Base-by-base conservation (phyloP, 2,888 invertebrate genomes). In the Crepidodera aurea region DNA sequence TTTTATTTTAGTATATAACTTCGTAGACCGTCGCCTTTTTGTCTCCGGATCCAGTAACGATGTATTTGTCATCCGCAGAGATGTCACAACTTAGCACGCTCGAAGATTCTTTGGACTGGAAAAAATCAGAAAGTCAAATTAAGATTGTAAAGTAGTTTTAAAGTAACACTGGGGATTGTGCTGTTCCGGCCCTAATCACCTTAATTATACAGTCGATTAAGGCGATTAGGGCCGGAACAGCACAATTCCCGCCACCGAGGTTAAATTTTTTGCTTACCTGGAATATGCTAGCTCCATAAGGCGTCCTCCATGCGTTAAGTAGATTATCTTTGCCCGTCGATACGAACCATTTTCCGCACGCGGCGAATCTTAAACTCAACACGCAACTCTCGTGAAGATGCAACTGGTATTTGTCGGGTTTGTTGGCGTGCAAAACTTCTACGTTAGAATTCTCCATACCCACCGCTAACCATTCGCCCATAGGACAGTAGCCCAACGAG, bases 381-480 rank as follows among this genome's bases (percentile, higher is more conserved):
- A 99, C 98, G 82, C 98, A 98, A 72, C 94, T 94, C 82, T 98
- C 98, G 84, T 98, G 98, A 73, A 97, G 85, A 79, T 96, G 91
- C 64, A 98, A 86, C 82, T 97, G 96, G 83, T 98, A 98, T 81
- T 96, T 94, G 83, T 98, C 97, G 18, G 92, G 90, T 82, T 96
- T 95, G 75, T 90, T 88, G 67, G 93, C 90, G 82, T 93, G 92
- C 57, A 97, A 82, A 32, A 98, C 96, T 81, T 98, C 98, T 65
- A 98, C 96, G 81, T 95, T 93, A 4, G 94, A 95, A 83, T 95
- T 96, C 84, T 98, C 97, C 97, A 98, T 96, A 71, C 98, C 98
- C 34, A 98, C 98, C 29, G 97, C 98, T 57, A 98, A 84, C 96
- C 96, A 98, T 68, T 97, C 96, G 1, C 96, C 96, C 27, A 94